A percentile compares a stretch with the other conserved stretches of the same genome.
These are phyloP conservation scores for Phocides pigmalion DNA, from an alignment of 1,140 invertebrate species.

Conservation along the genomic window DNA sequence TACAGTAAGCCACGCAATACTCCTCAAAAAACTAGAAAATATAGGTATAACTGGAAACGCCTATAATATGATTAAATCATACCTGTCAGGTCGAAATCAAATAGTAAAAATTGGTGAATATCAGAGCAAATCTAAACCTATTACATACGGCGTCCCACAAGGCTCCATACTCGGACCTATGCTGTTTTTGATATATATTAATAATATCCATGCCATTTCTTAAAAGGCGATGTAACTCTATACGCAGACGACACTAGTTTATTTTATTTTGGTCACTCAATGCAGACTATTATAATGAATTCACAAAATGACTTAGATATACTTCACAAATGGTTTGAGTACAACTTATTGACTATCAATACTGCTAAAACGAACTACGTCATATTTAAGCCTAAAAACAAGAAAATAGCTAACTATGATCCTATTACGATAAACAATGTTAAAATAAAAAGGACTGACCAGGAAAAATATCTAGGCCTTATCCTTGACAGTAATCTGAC, in stretches of 20 bases:
- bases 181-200: constrained; percentile 37
- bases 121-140: constrained; percentile 15
- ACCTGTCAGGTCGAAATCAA: constrained; percentile 29
- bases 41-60: neutral
- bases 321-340: constrained; percentile 35
- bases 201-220: constrained; percentile 19
- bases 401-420: constrained; percentile 28
- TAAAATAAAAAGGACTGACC: constrained; percentile 7
- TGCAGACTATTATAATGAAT: constrained; percentile 20
- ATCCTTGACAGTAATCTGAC: constrained; percentile 27
- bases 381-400: constrained; percentile 40
- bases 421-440: constrained; percentile 33
- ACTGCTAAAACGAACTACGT: constrained; percentile 35
- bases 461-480: constrained; percentile 35
- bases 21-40: neutral
- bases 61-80: constrained; percentile 13
- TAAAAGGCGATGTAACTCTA: constrained; percentile 33
- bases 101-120: constrained; percentile 30
- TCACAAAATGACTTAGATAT: constrained; percentile 34
- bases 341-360: constrained; percentile 40
- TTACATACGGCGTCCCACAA: constrained; percentile 20
- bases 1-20: constrained; percentile 21
- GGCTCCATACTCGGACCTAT: constrained; percentile 35
- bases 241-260: constrained; percentile 42
- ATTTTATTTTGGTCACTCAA: constrained; percentile 32